Evolutionary conservation across 2,113 vertebrate genomes (phyloP).

Genomic region (Hoplias malabaricus): DNA sequence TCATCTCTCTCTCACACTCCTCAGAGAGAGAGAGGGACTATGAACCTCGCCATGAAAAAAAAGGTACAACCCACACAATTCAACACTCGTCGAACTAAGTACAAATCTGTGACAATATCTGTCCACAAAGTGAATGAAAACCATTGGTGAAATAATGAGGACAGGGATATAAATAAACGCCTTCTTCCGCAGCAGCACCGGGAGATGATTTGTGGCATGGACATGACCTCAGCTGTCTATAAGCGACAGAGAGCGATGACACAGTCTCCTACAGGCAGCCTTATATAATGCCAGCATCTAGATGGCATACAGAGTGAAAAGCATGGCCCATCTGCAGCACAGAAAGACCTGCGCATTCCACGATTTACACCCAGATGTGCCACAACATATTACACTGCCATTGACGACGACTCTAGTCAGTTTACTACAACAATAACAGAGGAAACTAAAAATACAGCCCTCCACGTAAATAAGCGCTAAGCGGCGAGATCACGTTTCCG

Average conservation of each 20-base stretch:
- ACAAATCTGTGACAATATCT: not conserved
- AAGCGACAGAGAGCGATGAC: not conserved
- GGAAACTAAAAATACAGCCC: not conserved
- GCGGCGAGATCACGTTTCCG: not conserved
- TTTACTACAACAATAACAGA: conserved; percentile 4
- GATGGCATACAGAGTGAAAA: not conserved
- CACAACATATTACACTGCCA: not conserved
- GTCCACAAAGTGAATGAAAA: not conserved
- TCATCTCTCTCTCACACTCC: not conserved
- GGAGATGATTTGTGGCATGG: not conserved
- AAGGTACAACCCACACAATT: not conserved
- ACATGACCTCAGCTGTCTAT: not conserved
- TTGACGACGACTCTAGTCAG: not conserved
- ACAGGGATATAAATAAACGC: not conserved
- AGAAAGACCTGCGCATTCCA: not conserved
- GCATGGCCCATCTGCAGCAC: not conserved
- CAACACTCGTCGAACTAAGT: not conserved
- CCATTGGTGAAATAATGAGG: conserved; percentile 2
- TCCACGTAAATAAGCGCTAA: conserved; percentile 1
- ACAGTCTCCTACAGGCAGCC: not conserved
- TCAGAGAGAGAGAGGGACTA: not conserved
- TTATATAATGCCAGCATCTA: not conserved
- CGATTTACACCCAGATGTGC: not conserved
- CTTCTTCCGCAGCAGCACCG: not conserved
- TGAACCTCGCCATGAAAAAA: not conserved